phyloP scores from a whole-genome alignment of 1,140 invertebrate genomes.

The Lanistes nyassanus region DNA sequence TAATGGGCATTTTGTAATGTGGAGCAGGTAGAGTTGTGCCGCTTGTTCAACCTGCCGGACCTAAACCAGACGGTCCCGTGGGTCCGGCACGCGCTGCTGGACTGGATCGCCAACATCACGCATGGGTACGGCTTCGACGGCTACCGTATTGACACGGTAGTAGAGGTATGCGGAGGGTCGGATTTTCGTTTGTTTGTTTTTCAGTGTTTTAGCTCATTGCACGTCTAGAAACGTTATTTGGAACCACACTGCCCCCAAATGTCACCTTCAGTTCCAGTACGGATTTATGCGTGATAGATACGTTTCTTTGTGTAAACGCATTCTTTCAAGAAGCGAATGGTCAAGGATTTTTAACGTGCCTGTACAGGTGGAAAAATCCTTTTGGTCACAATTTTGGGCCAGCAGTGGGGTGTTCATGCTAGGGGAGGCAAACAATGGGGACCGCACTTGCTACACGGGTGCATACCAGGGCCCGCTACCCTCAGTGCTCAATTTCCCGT shows the following conservation, averaged over 20 bases:
- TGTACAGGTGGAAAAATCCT: constrained; percentile 31
- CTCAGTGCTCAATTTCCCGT: constrained; percentile 36
- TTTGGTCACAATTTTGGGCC: constrained; percentile 32
- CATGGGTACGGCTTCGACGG: constrained; percentile 37
- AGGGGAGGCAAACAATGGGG: constrained; percentile 37
- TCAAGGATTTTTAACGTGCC: too few relatives aligned
- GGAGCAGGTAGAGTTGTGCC: constrained; percentile 36
- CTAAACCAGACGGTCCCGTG: constrained; percentile 35
- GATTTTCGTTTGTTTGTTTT: too few relatives aligned
- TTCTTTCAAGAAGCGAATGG: too few relatives aligned
- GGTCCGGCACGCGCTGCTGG: constrained; percentile 29
- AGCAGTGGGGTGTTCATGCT: constrained; percentile 30
- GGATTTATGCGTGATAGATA: too few relatives aligned
- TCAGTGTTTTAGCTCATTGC: too few relatives aligned
- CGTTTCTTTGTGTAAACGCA: too few relatives aligned
- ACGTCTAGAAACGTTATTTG: too few relatives aligned
- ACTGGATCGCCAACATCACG: constrained; percentile 34
- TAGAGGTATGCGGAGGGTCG: constrained; percentile 30
- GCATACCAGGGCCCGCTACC: constrained; percentile 36
- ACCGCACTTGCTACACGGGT: constrained; percentile 27
- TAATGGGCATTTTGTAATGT: too few relatives aligned
- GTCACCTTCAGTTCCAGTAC: too few relatives aligned
- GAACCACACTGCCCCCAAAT: too few relatives aligned
- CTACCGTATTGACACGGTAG: constrained; percentile 38
- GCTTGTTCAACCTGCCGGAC: constrained; percentile 35